These are phyloP conservation scores for Homarus gammarus DNA, from an alignment of 2,888 invertebrate species.

Conservation along the genomic window DNA sequence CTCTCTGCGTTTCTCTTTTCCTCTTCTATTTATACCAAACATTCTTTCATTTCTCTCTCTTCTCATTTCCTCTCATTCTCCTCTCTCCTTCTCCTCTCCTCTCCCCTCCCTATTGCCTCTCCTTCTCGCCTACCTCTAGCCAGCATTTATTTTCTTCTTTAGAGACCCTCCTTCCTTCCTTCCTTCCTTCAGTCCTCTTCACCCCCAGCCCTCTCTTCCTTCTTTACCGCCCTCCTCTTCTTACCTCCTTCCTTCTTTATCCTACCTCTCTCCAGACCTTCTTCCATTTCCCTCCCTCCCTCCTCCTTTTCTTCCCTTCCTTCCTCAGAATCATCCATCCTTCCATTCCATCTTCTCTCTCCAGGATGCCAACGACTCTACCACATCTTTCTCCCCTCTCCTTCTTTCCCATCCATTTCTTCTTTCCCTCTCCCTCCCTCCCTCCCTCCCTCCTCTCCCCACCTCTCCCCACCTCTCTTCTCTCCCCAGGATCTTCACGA, in stretches of 20 bases:
- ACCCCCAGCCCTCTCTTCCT: too few relatives aligned
- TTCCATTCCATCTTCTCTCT: constrained; percentile 4
- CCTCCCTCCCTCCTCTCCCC: not conserved
- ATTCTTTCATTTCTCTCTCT: not conserved
- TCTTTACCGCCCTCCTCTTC: not conserved
- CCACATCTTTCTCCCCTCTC: not conserved
- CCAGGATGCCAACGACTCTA: not conserved
- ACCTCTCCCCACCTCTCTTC: constrained; percentile 21
- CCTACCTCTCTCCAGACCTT: not conserved
- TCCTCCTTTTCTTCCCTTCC: not conserved
- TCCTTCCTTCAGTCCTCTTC: not conserved
- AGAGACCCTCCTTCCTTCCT: not conserved
- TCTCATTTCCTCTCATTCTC: not conserved
- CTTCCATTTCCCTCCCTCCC: not conserved
- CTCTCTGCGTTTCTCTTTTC: not conserved
- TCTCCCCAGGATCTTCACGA: not conserved
- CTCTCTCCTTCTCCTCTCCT: not conserved
- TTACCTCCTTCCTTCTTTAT: too few relatives aligned
- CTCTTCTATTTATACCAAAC: not conserved
- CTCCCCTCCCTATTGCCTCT: not conserved
- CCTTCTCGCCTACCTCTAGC: not conserved
- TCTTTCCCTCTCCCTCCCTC: not conserved
- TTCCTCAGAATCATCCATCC: not conserved
- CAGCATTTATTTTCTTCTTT: too few relatives aligned
- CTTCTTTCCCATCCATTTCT: not conserved